Evolutionary conservation across 2,797 vertebrate species (phyloP).

Genomic region (Centropyge bicolor): DNA sequence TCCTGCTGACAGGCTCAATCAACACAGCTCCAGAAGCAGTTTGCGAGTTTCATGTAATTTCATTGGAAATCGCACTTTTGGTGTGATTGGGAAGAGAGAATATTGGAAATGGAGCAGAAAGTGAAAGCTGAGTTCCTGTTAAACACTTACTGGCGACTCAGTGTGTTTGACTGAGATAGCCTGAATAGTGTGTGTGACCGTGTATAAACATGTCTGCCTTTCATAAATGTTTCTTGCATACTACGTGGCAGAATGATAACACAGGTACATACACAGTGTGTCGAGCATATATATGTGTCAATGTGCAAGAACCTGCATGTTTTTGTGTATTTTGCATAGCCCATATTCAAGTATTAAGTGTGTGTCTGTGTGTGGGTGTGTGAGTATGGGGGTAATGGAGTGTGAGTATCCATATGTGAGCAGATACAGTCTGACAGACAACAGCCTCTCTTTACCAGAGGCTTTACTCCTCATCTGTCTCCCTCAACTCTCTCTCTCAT

Average conservation of each 20-base stretch:
- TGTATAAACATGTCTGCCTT: slow-evolving; percentile 39
- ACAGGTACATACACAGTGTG: background rate
- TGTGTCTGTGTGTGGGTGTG: slow-evolving; percentile 11
- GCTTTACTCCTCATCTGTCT: slow-evolving; percentile 30
- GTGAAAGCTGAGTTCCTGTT: slow-evolving; percentile 22
- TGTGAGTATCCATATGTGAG: slow-evolving; percentile 17
- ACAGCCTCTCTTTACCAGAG: slow-evolving; percentile 36
- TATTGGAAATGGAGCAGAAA: background rate
- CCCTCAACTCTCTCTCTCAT: slow-evolving; percentile 24
- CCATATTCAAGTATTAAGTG: background rate
- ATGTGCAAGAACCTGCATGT: background rate
- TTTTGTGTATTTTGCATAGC: background rate
- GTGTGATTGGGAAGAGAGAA: background rate
- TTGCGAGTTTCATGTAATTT: background rate
- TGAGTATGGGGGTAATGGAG: background rate
- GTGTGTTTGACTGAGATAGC: background rate
- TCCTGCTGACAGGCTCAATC: background rate
- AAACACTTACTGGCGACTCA: slow-evolving; percentile 16
- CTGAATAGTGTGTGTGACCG: slow-evolving; percentile 5
- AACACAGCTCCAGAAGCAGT: background rate
- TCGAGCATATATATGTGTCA: background rate
- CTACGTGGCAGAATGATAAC: slow-evolving; percentile 18
- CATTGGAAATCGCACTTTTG: slow-evolving; percentile 9
- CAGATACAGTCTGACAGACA: slow-evolving; percentile 47
- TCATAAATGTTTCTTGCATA: slow-evolving; percentile 5